Percentiles rank a stretch among this genome's conserved stretches.
These are phyloP conservation scores for Thumatha senex DNA, from an alignment of 2,888 invertebrate species.

Conservation along the genomic window DNA sequence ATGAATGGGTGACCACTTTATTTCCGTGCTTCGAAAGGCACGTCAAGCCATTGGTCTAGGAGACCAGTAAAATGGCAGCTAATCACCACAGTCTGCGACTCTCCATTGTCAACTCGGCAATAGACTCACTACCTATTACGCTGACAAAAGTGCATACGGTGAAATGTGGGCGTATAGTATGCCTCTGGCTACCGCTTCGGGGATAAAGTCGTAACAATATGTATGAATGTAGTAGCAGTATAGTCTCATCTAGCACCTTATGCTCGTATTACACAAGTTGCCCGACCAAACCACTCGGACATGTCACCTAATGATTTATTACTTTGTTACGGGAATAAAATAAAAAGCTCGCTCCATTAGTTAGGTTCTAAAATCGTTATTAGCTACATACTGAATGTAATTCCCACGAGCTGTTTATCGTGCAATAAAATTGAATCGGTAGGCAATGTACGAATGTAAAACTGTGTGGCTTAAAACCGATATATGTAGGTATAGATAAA, in stretches of 20 bases:
- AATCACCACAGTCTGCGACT: too few species aligned
- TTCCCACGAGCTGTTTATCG: conserved; percentile 46
- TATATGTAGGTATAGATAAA: conserved; percentile 60
- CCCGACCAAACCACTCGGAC: conserved; percentile 15
- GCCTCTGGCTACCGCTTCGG: too few species aligned
- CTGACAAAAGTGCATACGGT: too few species aligned
- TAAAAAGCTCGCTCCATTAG: conserved; percentile 46
- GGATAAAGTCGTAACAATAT: too few species aligned
- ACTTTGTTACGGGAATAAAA: conserved; percentile 18
- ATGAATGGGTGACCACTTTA: too few species aligned
- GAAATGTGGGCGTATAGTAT: too few species aligned
- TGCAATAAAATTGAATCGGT: conserved; percentile 65
- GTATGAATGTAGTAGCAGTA: too few species aligned
- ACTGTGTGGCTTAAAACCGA: conserved; percentile 56
- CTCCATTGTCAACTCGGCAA: too few species aligned
- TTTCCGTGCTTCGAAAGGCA: too few species aligned
- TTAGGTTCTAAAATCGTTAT: conserved; percentile 45
- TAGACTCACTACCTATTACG: too few species aligned
- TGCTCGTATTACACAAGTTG: conserved; percentile 19
- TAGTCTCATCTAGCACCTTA: conserved; percentile 18
- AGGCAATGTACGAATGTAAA: conserved; percentile 53
- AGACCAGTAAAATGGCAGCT: too few species aligned
- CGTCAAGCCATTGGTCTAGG: too few species aligned
- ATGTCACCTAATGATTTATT: conserved; percentile 37
- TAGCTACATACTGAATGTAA: conserved; percentile 40